phyloP scores from a whole-genome alignment of 2,888 invertebrate genomes.

The Hemicrepidius hirtus region DNA sequence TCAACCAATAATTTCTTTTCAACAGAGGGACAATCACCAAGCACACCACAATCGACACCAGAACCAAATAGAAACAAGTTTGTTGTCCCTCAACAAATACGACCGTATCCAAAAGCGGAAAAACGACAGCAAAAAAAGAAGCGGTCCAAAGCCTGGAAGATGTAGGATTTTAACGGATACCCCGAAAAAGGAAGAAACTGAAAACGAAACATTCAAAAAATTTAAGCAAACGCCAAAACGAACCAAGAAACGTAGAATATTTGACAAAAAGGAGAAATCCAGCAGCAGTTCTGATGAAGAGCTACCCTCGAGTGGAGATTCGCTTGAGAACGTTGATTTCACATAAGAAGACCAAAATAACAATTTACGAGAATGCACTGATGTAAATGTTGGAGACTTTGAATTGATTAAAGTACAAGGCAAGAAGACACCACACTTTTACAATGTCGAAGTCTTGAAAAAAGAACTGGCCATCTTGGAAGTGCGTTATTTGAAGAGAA shows the following conservation, averaged over 20 bases:
- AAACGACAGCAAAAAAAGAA: slow-evolving; percentile 8
- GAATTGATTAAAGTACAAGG: slow-evolving; percentile 16
- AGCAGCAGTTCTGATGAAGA: slow-evolving; percentile 1
- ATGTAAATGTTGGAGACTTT: slow-evolving; percentile 18
- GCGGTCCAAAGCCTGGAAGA: slow-evolving; percentile 16
- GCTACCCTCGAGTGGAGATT: slow-evolving; percentile 9
- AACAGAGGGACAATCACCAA: slow-evolving; percentile 5
- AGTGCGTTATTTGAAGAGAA: slow-evolving; percentile 23
- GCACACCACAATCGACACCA: not conserved
- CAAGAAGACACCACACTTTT: slow-evolving; percentile 6
- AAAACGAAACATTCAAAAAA: slow-evolving; percentile 15
- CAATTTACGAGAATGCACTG: slow-evolving; percentile 1
- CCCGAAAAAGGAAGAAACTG: slow-evolving; percentile 10
- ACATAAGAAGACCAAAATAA: slow-evolving; percentile 10
- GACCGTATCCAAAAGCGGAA: slow-evolving; percentile 15
- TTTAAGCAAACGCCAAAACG: slow-evolving; percentile 6
- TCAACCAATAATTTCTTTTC: too few relatives aligned
- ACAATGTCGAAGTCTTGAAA: slow-evolving; percentile 13
- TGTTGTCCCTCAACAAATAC: slow-evolving; percentile 22
- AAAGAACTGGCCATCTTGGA: slow-evolving; percentile 9
- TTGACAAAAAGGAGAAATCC: not conserved
- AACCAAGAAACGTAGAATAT: slow-evolving; percentile 8
- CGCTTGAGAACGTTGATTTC: not conserved
- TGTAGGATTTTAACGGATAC: slow-evolving; percentile 15
- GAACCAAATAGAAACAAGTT: slow-evolving; percentile 8